Percentiles rank a stretch among this genome's conserved stretches.
These are phyloP conservation scores for Aleiodes alternator DNA, from an alignment of 2,888 invertebrate species.

Conservation along the genomic window DNA sequence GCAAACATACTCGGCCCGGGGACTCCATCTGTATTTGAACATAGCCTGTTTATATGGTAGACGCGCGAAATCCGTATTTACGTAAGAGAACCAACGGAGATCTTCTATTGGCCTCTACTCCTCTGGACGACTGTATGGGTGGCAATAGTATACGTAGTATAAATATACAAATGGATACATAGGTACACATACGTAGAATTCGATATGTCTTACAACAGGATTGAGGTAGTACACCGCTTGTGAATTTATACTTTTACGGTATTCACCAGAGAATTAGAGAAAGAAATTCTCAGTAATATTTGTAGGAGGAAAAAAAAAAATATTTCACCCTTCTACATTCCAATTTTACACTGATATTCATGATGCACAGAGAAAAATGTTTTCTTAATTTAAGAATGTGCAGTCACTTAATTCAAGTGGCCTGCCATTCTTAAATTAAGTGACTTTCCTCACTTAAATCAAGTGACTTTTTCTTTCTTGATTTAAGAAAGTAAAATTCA, in stretches of 20 bases:
- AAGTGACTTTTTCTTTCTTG: too few relatives aligned
- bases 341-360: too few relatives aligned
- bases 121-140: not conserved
- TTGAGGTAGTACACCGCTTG: not conserved
- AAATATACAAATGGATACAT: slow-evolving; percentile 66
- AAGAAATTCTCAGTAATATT: too few relatives aligned
- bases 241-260: slow-evolving; percentile 2
- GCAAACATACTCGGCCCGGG: slow-evolving; percentile 66
- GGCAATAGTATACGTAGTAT: not conserved
- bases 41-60: slow-evolving; percentile 71
- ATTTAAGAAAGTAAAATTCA: too few relatives aligned
- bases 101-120: slow-evolving; percentile 60
- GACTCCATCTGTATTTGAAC: slow-evolving; percentile 75
- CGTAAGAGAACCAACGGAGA: slow-evolving; percentile 66
- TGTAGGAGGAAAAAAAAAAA: too few relatives aligned
- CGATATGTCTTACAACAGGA: not conserved
- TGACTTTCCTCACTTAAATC: too few relatives aligned
- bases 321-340: too few relatives aligned
- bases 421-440: too few relatives aligned
- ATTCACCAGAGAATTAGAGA: not conserved
- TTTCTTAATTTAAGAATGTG: too few relatives aligned
- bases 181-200: slow-evolving; percentile 22
- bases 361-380: too few relatives aligned
- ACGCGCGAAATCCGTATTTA: slow-evolving; percentile 74
- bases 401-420: too few relatives aligned